phyloP scores from a whole-genome alignment of 2,797 vertebrate species.

The Centropyge bicolor region DNA sequence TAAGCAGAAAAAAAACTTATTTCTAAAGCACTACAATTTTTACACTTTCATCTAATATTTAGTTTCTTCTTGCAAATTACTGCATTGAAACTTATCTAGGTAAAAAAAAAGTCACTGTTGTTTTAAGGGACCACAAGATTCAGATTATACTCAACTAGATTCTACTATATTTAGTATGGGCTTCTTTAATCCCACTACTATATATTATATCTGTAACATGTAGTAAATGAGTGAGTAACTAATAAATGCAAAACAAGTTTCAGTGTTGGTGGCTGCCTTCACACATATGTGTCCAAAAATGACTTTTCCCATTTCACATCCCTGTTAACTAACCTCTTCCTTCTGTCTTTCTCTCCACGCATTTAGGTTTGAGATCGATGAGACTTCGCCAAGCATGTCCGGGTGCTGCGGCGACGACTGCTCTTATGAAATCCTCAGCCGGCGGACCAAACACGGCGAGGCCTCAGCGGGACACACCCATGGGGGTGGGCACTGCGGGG shows the following conservation, averaged over 20 bases:
- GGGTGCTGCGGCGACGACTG: conserved; percentile 95
- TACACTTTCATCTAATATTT: background rate
- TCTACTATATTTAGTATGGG: background rate
- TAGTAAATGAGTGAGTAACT: background rate
- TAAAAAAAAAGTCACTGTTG: background rate
- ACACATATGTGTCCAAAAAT: background rate
- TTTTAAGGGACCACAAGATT: no score
- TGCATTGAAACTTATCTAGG: background rate
- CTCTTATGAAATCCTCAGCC: conserved; percentile 95
- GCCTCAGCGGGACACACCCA: conserved; percentile 88
- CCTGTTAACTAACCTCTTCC: background rate
- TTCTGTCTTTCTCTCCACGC: accelerated
- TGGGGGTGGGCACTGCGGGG: conserved; percentile 89
- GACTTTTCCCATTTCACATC: background rate
- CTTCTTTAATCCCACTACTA: background rate
- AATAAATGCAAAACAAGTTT: background rate
- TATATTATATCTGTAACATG: background rate
- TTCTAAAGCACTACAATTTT: background rate
- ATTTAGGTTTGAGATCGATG: conserved; percentile 92
- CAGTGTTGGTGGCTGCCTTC: background rate
- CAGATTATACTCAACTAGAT: background rate
- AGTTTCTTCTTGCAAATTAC: background rate
- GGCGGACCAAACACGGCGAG: conserved; percentile 93
- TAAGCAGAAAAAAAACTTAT: conserved; percentile 7
- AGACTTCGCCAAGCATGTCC: conserved; percentile 93